phyloP scores from a whole-genome alignment of 2,888 invertebrate genomes.

The Yponomeuta evonymella region DNA sequence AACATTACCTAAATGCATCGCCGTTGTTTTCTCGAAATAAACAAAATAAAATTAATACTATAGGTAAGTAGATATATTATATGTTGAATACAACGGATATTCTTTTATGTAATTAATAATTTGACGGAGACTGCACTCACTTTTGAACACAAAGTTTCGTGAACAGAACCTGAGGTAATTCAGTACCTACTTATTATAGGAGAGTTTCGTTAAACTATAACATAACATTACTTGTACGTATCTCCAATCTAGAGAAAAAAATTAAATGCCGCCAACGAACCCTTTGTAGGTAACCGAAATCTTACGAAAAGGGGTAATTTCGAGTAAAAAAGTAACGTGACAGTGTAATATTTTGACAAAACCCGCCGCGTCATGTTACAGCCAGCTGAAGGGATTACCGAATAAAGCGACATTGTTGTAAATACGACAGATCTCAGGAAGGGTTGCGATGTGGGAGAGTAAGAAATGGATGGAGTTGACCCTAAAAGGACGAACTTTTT shows the following conservation, averaged over 20 bases:
- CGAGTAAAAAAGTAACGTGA: conserved; percentile 42
- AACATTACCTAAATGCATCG: too few species aligned
- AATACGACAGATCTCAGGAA: conserved; percentile 26
- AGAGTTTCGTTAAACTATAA: conserved; percentile 18
- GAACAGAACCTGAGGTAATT: too few species aligned
- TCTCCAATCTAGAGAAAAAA: conserved; percentile 54
- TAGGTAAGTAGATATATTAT: too few species aligned
- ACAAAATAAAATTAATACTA: too few species aligned
- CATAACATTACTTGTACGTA: conserved; percentile 46
- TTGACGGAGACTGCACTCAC: too few species aligned
- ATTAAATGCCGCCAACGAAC: conserved; percentile 41
- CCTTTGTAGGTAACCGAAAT: conserved; percentile 33
- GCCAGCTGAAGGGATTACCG: conserved; percentile 36
- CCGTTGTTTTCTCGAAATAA: too few species aligned
- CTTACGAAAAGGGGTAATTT: conserved; percentile 48
- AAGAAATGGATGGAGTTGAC: conserved; percentile 14
- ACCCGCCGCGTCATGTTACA: conserved; percentile 60
- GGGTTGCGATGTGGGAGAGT: not conserved
- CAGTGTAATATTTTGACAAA: conserved; percentile 73
- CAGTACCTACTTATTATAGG: too few species aligned
- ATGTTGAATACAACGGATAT: too few species aligned
- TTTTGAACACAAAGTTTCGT: too few species aligned
- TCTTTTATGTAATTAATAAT: too few species aligned
- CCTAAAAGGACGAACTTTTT: too few species aligned
- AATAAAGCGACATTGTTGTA: conserved; percentile 26